Evolutionary conservation across 35 echinoderm and acorn worm genomes (phyloP), one percentile per base, ranked within the genome.

Genomic region (Holothuria glaberrima): DNA sequence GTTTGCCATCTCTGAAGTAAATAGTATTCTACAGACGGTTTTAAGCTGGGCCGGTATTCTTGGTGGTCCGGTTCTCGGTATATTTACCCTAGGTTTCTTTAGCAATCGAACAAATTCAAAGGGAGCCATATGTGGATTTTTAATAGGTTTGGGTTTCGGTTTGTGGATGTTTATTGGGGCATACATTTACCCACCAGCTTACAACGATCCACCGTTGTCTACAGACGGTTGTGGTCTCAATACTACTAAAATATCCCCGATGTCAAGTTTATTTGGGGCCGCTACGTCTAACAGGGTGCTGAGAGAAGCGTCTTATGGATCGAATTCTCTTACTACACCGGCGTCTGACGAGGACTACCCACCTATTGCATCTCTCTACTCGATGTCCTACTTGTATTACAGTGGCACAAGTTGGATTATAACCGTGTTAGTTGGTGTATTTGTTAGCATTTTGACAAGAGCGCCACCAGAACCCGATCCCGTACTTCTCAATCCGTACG

Each of bases 371-470:
- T 69, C 66, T 19, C 22, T 87, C 0, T 87, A 69, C 26, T 33
- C 85, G n/a, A 71, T 87, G 61, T 87, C 85, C 22, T 87, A 87
- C 29, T 50, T 87, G 10, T 87, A 87, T 36, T 87, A 87, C 58
- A 87, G 85, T 87, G 60, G 60, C 9, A 63, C 41, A 12, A 87
- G 59, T n/a, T 87, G 85, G 85, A 21, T 87, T 22, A 24, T 87
- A 0, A 87, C 85, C 0, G 35, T 87, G 5, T 36, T 87, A 18
- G 44, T 71, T 12, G 85, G 85, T 0, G 44, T 29, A 71, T 67
- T 87, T n/a, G 85, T 87, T 24, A 87, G 85, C 85, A 36, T 65
- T 25, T n/a, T 87, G 12, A 87, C 85, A 27, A 63, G 6, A 84
- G 80, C 56, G 32, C 80, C 80, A 59, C 52, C 28, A 9, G 58